Percentiles rank a stretch among this genome's conserved stretches.
Conservation (phyloP, 2,113 vertebrate species). For the Ariopsis seemanni region DNA sequence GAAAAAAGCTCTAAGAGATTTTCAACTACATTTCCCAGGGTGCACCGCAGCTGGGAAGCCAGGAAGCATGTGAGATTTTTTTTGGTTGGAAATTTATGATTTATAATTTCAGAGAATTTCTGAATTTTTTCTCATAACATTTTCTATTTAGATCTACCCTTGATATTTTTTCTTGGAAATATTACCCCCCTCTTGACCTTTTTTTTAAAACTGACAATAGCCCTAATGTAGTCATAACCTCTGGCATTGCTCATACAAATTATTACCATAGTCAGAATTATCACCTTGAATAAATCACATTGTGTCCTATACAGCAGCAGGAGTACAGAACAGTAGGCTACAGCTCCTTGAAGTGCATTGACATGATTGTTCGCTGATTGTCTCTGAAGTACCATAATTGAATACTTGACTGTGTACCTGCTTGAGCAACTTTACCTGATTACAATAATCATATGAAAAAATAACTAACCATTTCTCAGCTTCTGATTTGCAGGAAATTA, state of each 20-base stretch:
- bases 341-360: slow-evolving; percentile 17
- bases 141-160: too few relatives aligned
- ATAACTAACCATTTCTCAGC: slow-evolving; percentile 31
- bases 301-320: neutral
- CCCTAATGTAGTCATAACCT: too few relatives aligned
- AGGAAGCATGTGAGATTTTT: too few relatives aligned
- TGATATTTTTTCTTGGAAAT: too few relatives aligned
- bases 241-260: neutral
- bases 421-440: slow-evolving; percentile 61
- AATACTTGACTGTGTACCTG: slow-evolving; percentile 38
- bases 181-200: too few relatives aligned
- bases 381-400: slow-evolving; percentile 42
- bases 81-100: too few relatives aligned
- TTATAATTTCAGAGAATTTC: too few relatives aligned
- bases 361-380: slow-evolving; percentile 50
- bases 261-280: slow-evolving; percentile 18
- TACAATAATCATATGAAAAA: slow-evolving; percentile 56
- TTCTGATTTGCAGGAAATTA: slow-evolving; percentile 35
- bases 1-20: too few relatives aligned
- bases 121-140: too few relatives aligned
- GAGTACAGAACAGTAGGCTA: neutral
- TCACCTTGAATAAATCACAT: slow-evolving; percentile 25
- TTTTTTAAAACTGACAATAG: too few relatives aligned
- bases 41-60: too few relatives aligned
- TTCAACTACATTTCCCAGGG: too few relatives aligned